Base-by-base conservation (phyloP, 1,140 invertebrate species). In the Plectrocnemia conspersa region DNA sequence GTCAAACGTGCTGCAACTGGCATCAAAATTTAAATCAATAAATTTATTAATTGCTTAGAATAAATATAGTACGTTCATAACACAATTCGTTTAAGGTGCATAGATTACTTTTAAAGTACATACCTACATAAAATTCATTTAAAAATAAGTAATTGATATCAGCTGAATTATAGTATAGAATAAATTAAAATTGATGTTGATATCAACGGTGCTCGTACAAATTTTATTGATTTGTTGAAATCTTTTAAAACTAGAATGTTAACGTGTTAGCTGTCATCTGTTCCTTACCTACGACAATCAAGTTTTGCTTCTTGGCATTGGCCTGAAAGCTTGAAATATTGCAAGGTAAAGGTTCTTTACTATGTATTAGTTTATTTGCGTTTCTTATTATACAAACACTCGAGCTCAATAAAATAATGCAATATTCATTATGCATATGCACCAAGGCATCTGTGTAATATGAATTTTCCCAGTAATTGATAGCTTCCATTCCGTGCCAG, bases 311-410 rank as follows among this genome's bases (percentile, higher is more conserved):
- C 13, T 38, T 55, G 53, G 53, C 53, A 55, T 55, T 55, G 45
- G 24, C n/a, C 29, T 23, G 33, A 40, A 46, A 55, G n/a, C 16
- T 48, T 46, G 29, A 55, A 48, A 48, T 45, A 38, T 21, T 9
- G 19, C 52, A 55, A 55, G 53, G 53, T 55, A 48, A 55, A 55
- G 53, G 53, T 55, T 55, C 22, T 21, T 44, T 22, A 10, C 10
- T 9, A 40, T 13, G 7, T 9, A 9, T 7, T 32, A 32, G 27
- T 32, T n/a, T n/a, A 32, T n/a, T n/a, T n/a, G n/a, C n/a, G n/a
- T n/a, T n/a, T n/a, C n/a, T n/a, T n/a, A n/a, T n/a, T n/a, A n/a
- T n/a, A n/a, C n/a, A n/a, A n/a, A n/a, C n/a, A n/a, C n/a, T n/a
- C n/a, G n/a, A n/a, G n/a, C n/a, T n/a, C n/a, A n/a, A n/a, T n/a